Conservation (phyloP, 2,888 invertebrate species). For the Julus scanicus region DNA sequence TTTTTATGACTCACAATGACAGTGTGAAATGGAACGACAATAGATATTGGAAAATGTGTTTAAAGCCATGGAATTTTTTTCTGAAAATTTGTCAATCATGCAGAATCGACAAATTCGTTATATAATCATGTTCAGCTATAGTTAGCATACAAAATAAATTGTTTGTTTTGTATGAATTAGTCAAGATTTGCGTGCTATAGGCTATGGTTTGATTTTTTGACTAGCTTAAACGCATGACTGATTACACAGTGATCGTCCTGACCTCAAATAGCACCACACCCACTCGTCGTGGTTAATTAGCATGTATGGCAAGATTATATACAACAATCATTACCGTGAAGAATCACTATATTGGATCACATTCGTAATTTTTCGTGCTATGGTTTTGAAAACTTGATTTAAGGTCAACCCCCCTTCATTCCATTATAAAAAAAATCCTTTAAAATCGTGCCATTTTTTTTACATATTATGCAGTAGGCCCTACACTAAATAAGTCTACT, state of each 20-base stretch:
- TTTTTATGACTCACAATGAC: too few relatives aligned
- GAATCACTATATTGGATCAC: neutral
- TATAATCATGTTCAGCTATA: too few relatives aligned
- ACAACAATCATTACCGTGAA: neutral
- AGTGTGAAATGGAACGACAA: too few relatives aligned
- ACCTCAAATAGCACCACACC: constrained; percentile 23
- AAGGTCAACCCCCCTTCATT: neutral
- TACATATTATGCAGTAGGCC: neutral
- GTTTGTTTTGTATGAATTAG: neutral
- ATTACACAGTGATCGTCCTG: neutral
- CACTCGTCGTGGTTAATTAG: neutral
- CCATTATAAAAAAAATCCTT: neutral
- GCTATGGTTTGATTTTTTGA: neutral
- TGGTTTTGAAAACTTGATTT: constrained; percentile 6
- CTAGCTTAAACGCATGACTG: neutral
- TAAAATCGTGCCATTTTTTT: neutral
- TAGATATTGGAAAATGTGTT: too few relatives aligned
- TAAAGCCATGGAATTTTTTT: neutral
- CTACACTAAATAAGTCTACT: too few relatives aligned
- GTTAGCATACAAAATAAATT: neutral
- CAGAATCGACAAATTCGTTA: too few relatives aligned
- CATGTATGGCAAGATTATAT: neutral
- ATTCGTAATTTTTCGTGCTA: neutral
- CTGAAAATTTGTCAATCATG: neutral
- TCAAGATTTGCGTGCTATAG: neutral